phyloP scores from a whole-genome alignment of 2,797 vertebrate genomes.

The Lepus oiostolus region DNA sequence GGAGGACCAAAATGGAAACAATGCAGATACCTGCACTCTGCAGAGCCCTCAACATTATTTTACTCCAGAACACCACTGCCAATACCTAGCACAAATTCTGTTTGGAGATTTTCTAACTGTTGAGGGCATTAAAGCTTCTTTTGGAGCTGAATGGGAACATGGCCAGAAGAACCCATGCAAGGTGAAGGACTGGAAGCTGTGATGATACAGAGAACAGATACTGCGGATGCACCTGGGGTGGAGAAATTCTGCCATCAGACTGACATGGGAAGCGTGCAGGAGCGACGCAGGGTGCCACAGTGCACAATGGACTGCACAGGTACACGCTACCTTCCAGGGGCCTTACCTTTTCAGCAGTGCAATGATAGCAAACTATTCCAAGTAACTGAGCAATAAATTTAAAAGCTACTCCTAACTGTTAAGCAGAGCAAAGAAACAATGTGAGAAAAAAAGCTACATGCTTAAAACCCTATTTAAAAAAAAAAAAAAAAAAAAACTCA shows the following conservation, averaged over 20 bases:
- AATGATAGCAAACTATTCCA: neutral
- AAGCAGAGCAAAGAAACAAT: constrained; percentile 49
- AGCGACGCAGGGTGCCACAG: neutral
- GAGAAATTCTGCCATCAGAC: neutral
- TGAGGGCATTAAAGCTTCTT: neutral
- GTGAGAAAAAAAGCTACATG: neutral
- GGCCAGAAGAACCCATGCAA: neutral
- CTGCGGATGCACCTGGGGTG: neutral
- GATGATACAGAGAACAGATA: neutral
- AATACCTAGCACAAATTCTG: neutral
- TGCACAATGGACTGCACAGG: neutral
- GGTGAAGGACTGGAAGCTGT: neutral
- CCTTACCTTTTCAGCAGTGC: neutral
- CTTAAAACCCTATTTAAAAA: constrained; percentile 3
- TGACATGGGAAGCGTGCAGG: neutral
- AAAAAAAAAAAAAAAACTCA: neutral
- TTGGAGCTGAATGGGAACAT: neutral
- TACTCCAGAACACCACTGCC: constrained; percentile 12
- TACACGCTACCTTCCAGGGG: neutral
- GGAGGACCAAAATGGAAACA: neutral
- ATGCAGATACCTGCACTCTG: accelerated
- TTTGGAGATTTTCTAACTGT: neutral
- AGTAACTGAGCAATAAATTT: neutral
- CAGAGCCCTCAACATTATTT: neutral
- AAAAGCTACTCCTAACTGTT: neutral